Conservation (phyloP, 2,797 vertebrate genomes). For the Manis pentadactyla region DNA sequence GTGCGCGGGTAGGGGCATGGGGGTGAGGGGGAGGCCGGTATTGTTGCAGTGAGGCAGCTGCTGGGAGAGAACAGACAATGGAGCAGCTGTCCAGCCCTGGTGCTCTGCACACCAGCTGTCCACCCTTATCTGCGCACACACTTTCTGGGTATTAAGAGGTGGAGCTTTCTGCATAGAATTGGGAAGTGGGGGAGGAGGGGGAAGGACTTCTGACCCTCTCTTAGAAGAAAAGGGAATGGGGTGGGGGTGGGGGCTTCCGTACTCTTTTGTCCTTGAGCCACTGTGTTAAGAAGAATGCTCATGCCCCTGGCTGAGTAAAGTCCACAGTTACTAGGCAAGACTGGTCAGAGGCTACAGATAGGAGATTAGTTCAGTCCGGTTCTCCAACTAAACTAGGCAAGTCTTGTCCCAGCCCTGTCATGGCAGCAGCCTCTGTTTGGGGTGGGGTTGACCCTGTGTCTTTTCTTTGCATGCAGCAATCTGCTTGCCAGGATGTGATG, state of each 20-base stretch:
- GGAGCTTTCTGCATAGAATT: constrained; percentile 92
- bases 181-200: constrained; percentile 86
- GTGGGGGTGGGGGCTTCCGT: constrained; percentile 89
- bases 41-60: constrained; percentile 99
- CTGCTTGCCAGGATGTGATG: constrained; percentile 97
- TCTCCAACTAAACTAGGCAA: constrained; percentile 70
- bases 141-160: constrained; percentile 92
- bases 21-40: constrained; percentile 84
- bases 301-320: constrained; percentile 89
- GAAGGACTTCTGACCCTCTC: constrained; percentile 99
- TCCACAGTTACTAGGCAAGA: constrained; percentile 83
- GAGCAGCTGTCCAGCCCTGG: constrained; percentile 99
- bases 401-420: neutral
- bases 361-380: constrained; percentile 83
- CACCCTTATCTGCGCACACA: constrained; percentile 97
- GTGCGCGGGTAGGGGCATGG: constrained; percentile 45
- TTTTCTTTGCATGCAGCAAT: constrained; percentile 90
- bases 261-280: constrained; percentile 94
- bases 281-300: constrained; percentile 94
- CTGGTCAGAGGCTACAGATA: constrained; percentile 81
- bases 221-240: constrained; percentile 92
- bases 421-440: neutral
- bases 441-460: constrained; percentile 53
- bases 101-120: constrained; percentile 99
- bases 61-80: constrained; percentile 99